phyloP scores from a whole-genome alignment of 2,888 invertebrate species.

The Cryptocephalus primarius region DNA sequence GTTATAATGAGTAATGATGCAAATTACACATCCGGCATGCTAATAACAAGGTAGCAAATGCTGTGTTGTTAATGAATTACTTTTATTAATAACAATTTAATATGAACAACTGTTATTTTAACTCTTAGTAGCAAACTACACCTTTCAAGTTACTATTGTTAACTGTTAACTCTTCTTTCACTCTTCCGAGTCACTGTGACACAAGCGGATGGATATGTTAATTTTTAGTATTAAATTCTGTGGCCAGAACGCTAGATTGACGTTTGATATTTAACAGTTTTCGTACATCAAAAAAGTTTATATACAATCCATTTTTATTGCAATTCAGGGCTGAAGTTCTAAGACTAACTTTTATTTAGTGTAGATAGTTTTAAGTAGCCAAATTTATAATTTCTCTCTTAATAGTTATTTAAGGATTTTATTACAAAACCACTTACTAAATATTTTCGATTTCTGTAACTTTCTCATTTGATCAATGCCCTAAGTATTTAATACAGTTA shows the following conservation, averaged over 20 bases:
- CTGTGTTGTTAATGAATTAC: not conserved
- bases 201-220: constrained; percentile 1
- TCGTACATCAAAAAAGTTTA: too few relatives aligned
- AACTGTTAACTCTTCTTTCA: constrained; percentile 1
- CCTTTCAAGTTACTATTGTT: constrained; percentile 24
- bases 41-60: constrained; percentile 8
- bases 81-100: constrained; percentile 10
- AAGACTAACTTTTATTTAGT: too few relatives aligned
- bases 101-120: constrained; percentile 1
- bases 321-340: too few relatives aligned
- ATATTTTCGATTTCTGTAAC: too few relatives aligned
- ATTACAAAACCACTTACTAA: too few relatives aligned
- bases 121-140: constrained; percentile 41
- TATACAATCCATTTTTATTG: too few relatives aligned
- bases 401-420: too few relatives aligned
- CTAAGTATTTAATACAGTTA: too few relatives aligned
- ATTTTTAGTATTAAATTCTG: not conserved
- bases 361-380: too few relatives aligned
- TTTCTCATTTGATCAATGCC: too few relatives aligned
- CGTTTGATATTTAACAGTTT: not conserved
- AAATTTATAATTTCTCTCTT: too few relatives aligned
- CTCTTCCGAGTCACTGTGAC: not conserved
- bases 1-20: constrained; percentile 4
- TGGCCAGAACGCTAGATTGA: not conserved
- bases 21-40: constrained; percentile 5